Percentiles rank a stretch among this genome's conserved stretches.
Evolutionary conservation across 2,113 vertebrate species (phyloP).

Genomic region (Coregonus clupeaformis): DNA sequence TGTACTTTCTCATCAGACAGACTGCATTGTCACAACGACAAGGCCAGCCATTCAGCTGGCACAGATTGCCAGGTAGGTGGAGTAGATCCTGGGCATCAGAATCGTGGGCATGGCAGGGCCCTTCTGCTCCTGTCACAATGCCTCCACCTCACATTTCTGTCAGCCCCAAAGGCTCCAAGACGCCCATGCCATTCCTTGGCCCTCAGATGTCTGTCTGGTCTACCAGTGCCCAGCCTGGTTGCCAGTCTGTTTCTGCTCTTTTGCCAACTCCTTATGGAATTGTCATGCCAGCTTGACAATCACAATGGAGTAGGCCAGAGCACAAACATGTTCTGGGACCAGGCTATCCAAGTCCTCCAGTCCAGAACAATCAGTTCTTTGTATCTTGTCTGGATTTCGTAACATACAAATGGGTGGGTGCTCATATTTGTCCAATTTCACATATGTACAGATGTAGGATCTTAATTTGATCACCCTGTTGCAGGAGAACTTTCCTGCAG

Average conservation of each 20-base stretch:
- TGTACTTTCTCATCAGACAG: not conserved
- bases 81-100: not conserved
- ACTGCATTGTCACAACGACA: not conserved
- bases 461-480: too few relatives aligned
- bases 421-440: too few relatives aligned
- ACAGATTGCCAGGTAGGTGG: not conserved
- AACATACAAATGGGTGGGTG: not conserved
- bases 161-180: too few relatives aligned
- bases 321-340: too few relatives aligned
- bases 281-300: not conserved
- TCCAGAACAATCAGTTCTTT: not conserved
- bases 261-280: not conserved
- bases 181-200: not conserved
- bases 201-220: not conserved
- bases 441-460: too few relatives aligned
- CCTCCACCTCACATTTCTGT: not conserved
- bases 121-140: conserved; percentile 1
- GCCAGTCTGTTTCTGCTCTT: too few relatives aligned
- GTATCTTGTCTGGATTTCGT: not conserved
- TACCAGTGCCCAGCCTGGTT: not conserved
- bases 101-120: not conserved
- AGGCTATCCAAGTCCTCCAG: not conserved
- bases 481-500: too few relatives aligned
- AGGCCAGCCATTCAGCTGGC: conserved; percentile 1
- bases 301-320: too few relatives aligned